Conservation (phyloP, 1,140 invertebrate species). For the Galendromus occidentalis region DNA sequence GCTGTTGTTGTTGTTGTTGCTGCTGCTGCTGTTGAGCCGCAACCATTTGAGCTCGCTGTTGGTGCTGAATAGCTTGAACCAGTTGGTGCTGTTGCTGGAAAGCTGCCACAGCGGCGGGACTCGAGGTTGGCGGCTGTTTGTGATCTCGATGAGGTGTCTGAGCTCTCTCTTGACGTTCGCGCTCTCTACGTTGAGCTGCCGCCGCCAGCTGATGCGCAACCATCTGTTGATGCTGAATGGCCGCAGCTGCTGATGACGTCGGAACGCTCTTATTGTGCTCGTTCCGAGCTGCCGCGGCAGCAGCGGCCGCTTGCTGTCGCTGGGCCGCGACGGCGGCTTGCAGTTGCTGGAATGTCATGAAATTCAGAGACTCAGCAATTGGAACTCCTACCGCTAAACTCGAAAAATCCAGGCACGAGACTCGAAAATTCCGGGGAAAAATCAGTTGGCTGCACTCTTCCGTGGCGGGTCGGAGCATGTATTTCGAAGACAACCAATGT, state of each 20-base stretch:
- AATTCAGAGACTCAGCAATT: not conserved
- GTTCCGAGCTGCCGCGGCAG: not conserved
- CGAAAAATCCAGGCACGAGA: not conserved
- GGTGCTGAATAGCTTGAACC: not conserved
- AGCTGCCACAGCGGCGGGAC: not conserved
- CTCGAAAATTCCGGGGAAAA: not conserved
- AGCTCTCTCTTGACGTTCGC: not conserved
- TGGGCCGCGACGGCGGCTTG: not conserved
- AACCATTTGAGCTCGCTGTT: not conserved
- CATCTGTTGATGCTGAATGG: not conserved
- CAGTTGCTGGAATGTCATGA: not conserved
- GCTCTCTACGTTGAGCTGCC: not conserved
- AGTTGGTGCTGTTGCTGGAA: slow-evolving; percentile 3
- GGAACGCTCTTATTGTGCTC: not conserved
- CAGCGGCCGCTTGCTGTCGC: not conserved
- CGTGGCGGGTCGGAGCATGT: not conserved
- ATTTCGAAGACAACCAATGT: not conserved
- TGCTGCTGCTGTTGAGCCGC: not conserved
- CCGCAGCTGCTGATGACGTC: not conserved
- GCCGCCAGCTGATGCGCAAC: not conserved
- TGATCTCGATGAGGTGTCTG: not conserved
- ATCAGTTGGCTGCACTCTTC: not conserved
- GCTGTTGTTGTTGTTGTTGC: not conserved
- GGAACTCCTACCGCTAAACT: not conserved
- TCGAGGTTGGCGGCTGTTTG: not conserved